phyloP scores from a whole-genome alignment of 2,113 vertebrate species.

The Alethe castanea region DNA sequence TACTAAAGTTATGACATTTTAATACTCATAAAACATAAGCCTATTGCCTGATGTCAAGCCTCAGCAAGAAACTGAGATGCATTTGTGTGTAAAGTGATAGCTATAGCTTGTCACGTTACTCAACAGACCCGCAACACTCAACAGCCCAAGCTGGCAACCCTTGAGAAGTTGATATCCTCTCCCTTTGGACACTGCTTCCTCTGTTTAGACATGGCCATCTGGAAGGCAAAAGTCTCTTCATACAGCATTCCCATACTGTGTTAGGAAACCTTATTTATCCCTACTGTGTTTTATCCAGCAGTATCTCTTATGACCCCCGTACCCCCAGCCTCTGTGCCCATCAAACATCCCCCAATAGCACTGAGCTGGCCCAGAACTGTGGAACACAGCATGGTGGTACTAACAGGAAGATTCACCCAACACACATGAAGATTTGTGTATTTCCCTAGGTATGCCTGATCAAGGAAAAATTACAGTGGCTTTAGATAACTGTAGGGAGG shows the following conservation, averaged over 20 bases:
- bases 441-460: not conserved
- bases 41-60: not conserved
- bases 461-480: not conserved
- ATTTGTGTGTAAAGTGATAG: not conserved
- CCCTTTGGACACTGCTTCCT: not conserved
- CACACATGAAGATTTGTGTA: not conserved
- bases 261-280: not conserved
- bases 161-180: not conserved
- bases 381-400: not conserved
- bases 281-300: not conserved
- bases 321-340: not conserved
- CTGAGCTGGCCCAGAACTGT: fast-evolving
- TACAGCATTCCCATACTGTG: not conserved
- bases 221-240: not conserved
- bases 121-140: not conserved
- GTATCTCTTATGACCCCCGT: fast-evolving
- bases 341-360: not conserved
- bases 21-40: slow-evolving; percentile 33
- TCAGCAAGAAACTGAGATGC: not conserved
- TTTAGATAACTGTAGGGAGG: not conserved
- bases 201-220: not conserved
- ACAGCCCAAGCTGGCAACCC: not conserved
- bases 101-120: not conserved
- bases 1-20: slow-evolving; percentile 9
- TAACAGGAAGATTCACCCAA: not conserved